These are phyloP conservation scores for Hoplostethus atlanticus DNA, from an alignment of 2,797 vertebrate species.

Conservation along the genomic window DNA sequence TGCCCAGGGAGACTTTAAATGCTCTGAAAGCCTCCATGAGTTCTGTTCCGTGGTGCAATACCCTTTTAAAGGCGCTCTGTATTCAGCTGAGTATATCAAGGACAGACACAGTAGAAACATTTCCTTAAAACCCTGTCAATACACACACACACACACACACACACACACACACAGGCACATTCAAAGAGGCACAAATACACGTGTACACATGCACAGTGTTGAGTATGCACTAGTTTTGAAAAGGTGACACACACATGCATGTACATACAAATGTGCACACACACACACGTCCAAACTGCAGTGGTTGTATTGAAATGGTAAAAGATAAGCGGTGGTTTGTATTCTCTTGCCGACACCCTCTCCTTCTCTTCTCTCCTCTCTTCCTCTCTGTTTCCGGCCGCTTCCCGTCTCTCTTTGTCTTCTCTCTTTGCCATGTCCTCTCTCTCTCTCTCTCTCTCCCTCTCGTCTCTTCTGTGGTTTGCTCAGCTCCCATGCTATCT, in stretches of 20 bases:
- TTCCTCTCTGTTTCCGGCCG: not conserved
- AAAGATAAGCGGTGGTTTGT: constrained; percentile 50
- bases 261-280: constrained; percentile 2
- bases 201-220: not conserved
- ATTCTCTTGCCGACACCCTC: constrained; percentile 42
- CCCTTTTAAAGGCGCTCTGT: constrained; percentile 60
- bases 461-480: too few species aligned
- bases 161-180: too few species aligned
- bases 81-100: constrained; percentile 68
- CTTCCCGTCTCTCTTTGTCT: constrained; percentile 2
- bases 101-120: constrained; percentile 44
- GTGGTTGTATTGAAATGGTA: constrained; percentile 18
- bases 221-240: too few species aligned
- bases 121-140: constrained; percentile 47
- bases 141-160: not conserved
- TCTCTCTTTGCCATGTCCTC: not conserved
- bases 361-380: not conserved
- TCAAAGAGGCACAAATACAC: not conserved
- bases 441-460: constrained; percentile 26
- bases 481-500: constrained; percentile 6
- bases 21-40: constrained; percentile 40
- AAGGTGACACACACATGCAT: not conserved
- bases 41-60: constrained; percentile 40
- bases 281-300: constrained; percentile 18
- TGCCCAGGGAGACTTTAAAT: constrained; percentile 43